These are phyloP conservation scores for Bedellia somnulentella DNA, from an alignment of 2,888 invertebrate species.

Conservation along the genomic window DNA sequence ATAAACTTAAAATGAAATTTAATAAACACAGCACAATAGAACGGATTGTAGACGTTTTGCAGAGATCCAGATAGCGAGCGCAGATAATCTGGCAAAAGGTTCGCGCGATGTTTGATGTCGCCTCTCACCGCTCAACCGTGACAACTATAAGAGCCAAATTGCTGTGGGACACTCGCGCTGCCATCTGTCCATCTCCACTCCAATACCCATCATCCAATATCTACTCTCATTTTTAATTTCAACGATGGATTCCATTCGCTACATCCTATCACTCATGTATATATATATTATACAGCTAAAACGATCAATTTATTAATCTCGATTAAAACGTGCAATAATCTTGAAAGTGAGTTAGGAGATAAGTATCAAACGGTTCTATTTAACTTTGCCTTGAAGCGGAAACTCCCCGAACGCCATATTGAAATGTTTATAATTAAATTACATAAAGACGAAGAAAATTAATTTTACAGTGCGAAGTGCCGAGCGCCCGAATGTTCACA, in stretches of 20 bases:
- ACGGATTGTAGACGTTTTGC: conserved; percentile 42
- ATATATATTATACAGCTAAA: not conserved
- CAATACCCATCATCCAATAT: conserved; percentile 26
- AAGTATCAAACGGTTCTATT: conserved; percentile 62
- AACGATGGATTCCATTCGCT: conserved; percentile 41
- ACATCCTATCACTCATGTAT: conserved; percentile 4
- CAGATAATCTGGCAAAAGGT: conserved; percentile 60
- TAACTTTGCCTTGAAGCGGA: conserved; percentile 52
- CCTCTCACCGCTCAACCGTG: conserved; percentile 52
- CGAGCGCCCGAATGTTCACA: conserved; percentile 28
- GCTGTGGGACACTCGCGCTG: conserved; percentile 19
- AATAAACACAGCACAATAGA: conserved; percentile 55
- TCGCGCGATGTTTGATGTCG: conserved; percentile 57
- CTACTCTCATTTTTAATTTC: conserved; percentile 53
- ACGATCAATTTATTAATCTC: conserved; percentile 38
- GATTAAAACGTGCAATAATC: conserved; percentile 48
- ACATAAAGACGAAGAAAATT: conserved; percentile 63
- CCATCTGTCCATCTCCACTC: conserved; percentile 53
- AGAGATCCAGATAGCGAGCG: conserved; percentile 50
- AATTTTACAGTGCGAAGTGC: conserved; percentile 59
- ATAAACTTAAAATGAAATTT: conserved; percentile 60
- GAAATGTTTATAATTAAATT: conserved; percentile 63
- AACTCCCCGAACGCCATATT: conserved; percentile 59
- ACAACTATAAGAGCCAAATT: conserved; percentile 54
- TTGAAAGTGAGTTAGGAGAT: conserved; percentile 57